These are phyloP conservation scores for Spilosoma lubricipeda DNA, from an alignment of 2,888 invertebrate species.

Conservation along the genomic window DNA sequence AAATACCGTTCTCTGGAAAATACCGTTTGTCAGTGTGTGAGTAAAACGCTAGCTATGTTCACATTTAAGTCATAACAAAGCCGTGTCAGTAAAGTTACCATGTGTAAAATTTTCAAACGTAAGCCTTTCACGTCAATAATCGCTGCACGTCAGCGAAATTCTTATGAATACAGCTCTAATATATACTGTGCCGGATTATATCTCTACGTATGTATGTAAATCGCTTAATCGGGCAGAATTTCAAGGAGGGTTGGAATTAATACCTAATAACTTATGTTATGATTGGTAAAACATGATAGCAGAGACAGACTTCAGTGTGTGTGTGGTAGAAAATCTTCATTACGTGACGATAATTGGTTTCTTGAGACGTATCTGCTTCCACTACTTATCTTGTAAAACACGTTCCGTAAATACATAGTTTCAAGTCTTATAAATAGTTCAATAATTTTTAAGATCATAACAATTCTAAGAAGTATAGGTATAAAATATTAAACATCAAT, in stretches of 20 bases:
- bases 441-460: neutral
- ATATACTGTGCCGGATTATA: neutral
- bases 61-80: neutral
- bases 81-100: neutral
- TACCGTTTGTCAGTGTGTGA: slow-evolving; percentile 12
- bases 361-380: neutral
- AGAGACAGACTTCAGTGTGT: neutral
- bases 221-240: neutral
- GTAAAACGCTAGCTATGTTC: neutral
- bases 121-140: neutral
- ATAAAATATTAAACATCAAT: neutral
- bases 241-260: neutral
- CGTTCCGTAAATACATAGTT: neutral
- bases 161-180: neutral
- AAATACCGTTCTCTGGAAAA: slow-evolving; percentile 21
- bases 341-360: neutral
- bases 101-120: neutral
- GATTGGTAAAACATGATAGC: neutral
- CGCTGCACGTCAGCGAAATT: neutral
- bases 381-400: neutral
- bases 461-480: neutral
- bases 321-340: neutral
- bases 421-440: neutral
- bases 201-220: neutral
- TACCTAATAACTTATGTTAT: slow-evolving; percentile 1